Percentiles rank a stretch among this genome's conserved stretches.
Evolutionary conservation across 2,113 vertebrate genomes (phyloP).

Genomic region (Corythornis cristatus): DNA sequence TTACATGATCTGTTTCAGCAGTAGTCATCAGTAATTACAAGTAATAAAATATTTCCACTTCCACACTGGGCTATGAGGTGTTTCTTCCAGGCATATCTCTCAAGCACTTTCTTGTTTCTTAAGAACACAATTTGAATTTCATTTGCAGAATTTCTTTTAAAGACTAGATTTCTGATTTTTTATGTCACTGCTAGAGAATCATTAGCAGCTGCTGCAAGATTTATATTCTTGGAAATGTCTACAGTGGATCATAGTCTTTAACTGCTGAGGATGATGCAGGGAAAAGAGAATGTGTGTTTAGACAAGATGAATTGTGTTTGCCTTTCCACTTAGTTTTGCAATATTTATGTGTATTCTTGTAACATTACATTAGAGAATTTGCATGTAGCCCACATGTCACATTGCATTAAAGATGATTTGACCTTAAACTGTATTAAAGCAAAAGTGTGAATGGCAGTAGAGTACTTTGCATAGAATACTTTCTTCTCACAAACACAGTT

Average conservation of each 20-base stretch:
- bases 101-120: not conserved
- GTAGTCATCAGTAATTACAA: not conserved
- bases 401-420: constrained; percentile 30
- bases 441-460: not conserved
- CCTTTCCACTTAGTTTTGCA: constrained; percentile 49
- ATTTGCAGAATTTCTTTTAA: not conserved
- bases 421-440: constrained; percentile 18
- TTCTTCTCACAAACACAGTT: not conserved
- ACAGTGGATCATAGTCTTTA: constrained; percentile 46
- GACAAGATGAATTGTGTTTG: constrained; percentile 58
- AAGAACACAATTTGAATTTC: not conserved
- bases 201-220: constrained; percentile 53
- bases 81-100: not conserved
- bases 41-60: not conserved
- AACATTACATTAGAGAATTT: constrained; percentile 36
- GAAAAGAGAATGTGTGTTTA: constrained; percentile 38
- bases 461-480: not conserved
- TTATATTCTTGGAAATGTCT: constrained; percentile 43
- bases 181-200: not conserved
- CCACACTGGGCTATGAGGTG: not conserved
- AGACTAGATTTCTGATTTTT: not conserved
- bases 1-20: not conserved
- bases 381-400: not conserved
- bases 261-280: constrained; percentile 19
- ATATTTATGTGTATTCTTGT: constrained; percentile 57